A percentile compares a stretch with the other conserved stretches of the same genome.
Conservation (phyloP, 2,797 vertebrate genomes). For the Geotrypetes seraphini region DNA sequence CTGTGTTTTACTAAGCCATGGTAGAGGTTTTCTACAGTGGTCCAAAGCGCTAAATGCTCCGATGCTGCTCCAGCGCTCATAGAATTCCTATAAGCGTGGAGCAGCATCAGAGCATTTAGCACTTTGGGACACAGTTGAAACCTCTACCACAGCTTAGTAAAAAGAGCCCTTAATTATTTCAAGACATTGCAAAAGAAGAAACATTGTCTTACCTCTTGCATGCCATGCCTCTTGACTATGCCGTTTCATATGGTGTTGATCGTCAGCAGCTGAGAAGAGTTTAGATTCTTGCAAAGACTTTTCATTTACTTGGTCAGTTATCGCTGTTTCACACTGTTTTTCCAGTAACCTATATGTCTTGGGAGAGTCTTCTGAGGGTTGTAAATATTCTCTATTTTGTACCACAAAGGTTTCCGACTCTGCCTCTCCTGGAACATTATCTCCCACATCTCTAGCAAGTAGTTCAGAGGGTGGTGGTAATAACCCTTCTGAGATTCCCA, state of each 20-base stretch:
- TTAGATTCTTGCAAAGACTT: conserved; percentile 28
- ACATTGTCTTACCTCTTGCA: conserved; percentile 40
- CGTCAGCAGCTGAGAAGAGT: conserved; percentile 28
- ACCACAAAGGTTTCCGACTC: conserved; percentile 2
- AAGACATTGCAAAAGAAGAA: no score
- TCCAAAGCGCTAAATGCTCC: no score
- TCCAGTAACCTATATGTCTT: conserved; percentile 18
- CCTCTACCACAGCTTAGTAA: no score
- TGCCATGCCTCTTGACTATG: conserved; percentile 31
- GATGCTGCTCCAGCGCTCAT: no score
- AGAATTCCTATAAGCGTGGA: no score
- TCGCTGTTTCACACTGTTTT: conserved; percentile 5
- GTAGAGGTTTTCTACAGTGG: no score
- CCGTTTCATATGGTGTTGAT: conserved; percentile 19
- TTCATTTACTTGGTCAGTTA: conserved; percentile 12
- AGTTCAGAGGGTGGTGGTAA: conserved; percentile 30
- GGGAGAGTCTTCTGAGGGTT: conserved; percentile 8
- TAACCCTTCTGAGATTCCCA: conserved; percentile 32
- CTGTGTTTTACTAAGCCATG: no score
- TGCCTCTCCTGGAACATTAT: conserved; percentile 1
- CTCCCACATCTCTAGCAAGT: conserved; percentile 7
- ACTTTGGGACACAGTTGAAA: no score
- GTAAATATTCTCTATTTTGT: conserved; percentile 13
- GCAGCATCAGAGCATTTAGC: no score
- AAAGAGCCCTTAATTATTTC: no score